A percentile compares a stretch with the other conserved stretches of the same genome.
phyloP scores from a whole-genome alignment of 2,113 vertebrate species.

The Argyrosomus japonicus region DNA sequence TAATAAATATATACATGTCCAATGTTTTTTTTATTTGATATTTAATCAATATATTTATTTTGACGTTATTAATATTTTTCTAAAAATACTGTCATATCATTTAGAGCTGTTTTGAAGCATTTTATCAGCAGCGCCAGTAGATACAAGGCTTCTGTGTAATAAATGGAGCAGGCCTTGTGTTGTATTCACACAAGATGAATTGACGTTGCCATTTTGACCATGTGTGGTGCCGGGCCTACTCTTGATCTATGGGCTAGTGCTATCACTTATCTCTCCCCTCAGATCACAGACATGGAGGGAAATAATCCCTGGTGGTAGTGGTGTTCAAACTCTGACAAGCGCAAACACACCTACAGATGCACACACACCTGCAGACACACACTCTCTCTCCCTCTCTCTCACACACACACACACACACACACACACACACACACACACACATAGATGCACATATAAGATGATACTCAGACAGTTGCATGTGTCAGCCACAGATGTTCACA shows the following conservation, averaged over 20 bases:
- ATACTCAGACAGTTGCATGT: slow-evolving; percentile 15
- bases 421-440: background rate
- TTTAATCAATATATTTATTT: no score
- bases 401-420: background rate
- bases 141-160: background rate
- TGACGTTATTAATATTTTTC: no score
- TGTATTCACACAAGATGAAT: slow-evolving; percentile 18
- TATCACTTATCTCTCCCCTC: slow-evolving; percentile 29
- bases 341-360: slow-evolving; percentile 12
- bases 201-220: slow-evolving; percentile 17
- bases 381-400: background rate
- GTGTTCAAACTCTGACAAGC: slow-evolving; percentile 15
- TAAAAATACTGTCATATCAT: background rate
- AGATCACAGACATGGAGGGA: slow-evolving; percentile 14
- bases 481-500: slow-evolving; percentile 46
- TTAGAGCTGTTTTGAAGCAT: background rate
- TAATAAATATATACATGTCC: no score
- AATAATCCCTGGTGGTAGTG: slow-evolving; percentile 16
- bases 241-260: slow-evolving; percentile 30
- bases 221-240: slow-evolving; percentile 25
- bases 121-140: background rate
- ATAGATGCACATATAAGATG: slow-evolving; percentile 5
- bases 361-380: slow-evolving; percentile 20
- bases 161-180: background rate
- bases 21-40: no score